phyloP scores from a whole-genome alignment of 2,888 invertebrate genomes.

The Unio delphinus region DNA sequence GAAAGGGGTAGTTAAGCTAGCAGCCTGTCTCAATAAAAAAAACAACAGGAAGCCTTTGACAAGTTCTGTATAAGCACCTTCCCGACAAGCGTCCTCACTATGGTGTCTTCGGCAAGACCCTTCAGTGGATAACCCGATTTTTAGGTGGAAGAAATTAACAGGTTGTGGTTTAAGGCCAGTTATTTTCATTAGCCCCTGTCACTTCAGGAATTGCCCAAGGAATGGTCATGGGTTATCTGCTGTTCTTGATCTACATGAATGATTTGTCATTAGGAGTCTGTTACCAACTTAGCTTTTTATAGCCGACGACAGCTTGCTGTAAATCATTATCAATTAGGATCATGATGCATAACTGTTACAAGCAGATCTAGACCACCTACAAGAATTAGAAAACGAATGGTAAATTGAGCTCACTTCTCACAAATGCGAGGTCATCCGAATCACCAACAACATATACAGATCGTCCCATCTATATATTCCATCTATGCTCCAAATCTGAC shows the following conservation, averaged over 20 bases:
- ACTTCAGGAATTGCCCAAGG: slow-evolving; percentile 6
- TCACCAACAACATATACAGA: too few species aligned
- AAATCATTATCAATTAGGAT: too few species aligned
- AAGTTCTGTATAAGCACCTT: background rate
- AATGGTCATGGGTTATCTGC: background rate
- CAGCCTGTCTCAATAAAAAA: background rate
- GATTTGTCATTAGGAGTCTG: too few species aligned
- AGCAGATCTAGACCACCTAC: too few species aligned
- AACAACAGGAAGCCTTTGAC: background rate
- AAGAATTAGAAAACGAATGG: too few species aligned
- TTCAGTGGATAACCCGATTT: slow-evolving; percentile 19
- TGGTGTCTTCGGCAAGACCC: slow-evolving; percentile 13
- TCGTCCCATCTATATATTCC: too few species aligned
- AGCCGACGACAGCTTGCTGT: too few species aligned
- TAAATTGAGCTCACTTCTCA: too few species aligned
- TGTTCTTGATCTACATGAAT: slow-evolving; percentile 2
- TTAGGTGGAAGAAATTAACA: slow-evolving; percentile 12
- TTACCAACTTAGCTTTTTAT: too few species aligned
- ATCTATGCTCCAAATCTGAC: too few species aligned
- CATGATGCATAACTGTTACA: too few species aligned
- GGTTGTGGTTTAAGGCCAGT: slow-evolving; percentile 18
- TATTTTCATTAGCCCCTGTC: background rate
- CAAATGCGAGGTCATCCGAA: too few species aligned
- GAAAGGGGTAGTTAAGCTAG: slow-evolving; percentile 1
- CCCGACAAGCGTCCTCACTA: slow-evolving; percentile 15